Base-by-base conservation (phyloP, 2,797 vertebrate species). In the Gorsachius magnificus region DNA sequence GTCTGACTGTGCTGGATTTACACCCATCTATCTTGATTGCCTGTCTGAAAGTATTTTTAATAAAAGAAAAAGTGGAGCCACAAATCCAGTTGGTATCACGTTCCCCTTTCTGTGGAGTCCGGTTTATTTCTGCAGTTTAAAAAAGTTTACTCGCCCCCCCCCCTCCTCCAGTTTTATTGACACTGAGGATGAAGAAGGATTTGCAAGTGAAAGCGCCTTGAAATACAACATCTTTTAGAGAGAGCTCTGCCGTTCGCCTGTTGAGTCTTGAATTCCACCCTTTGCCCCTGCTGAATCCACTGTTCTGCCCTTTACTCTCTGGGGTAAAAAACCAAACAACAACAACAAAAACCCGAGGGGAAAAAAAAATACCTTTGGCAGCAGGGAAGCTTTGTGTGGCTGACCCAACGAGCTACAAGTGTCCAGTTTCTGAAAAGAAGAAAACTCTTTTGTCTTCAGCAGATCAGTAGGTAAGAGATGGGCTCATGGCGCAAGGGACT, bases 161-260 rank as follows among this genome's bases (percentile, higher is more conserved):
- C 25, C 63, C n/a, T n/a, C 41, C 61, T 77, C 72, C 76, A 3
- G 57, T 86, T 88, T 91, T 95, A 90, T 93, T 95, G 95, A 94
- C 87, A 56, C 80, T 86, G 96, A 86, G 94, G 89, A 91, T 93
- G 96, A 97, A 96, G 95, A 95, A 95, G 94, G 85, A 95, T 96
- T 96, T 96, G 96, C 93, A 93, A 93, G 83, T 91, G 94, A 95
- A 96, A 93, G 91, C 91, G 89, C 85, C 94, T 91, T 96, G 94
- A 97, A 95, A 81, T 83, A 64, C 89, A 85, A 24, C 94, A 83
- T 93, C 91, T 91, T 87, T 90, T 68, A 75, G 89, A 93, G 87
- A 45, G 86, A 82, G 82, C 94, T 70, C 75, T 87, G 95, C 84
- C 14, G 71, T 90, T 90, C 18, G 75, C 65, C 75, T 71, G 82